These are phyloP conservation scores for Molorchus minor DNA, from an alignment of 2,888 invertebrate species.

Conservation along the genomic window DNA sequence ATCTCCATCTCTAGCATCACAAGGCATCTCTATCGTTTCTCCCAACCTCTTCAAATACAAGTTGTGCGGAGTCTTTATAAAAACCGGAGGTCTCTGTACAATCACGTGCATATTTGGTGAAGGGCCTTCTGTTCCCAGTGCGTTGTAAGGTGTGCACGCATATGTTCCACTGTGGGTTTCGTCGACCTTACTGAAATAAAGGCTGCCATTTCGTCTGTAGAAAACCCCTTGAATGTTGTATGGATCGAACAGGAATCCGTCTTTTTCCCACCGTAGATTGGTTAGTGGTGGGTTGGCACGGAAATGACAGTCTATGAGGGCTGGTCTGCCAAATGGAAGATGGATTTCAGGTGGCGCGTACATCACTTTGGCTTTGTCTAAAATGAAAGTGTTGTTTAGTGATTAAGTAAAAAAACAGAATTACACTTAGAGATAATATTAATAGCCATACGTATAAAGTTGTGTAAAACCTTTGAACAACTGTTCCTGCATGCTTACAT, in stretches of 20 bases:
- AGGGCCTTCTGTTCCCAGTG: constrained; percentile 84
- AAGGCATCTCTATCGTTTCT: constrained; percentile 82
- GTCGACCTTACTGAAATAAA: constrained; percentile 79
- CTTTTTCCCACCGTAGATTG: constrained; percentile 92
- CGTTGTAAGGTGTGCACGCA: constrained; percentile 91
- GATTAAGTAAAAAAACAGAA: neutral
- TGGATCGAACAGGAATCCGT: constrained; percentile 89
- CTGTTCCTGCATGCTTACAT: constrained; percentile 71
- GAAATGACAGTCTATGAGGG: constrained; percentile 89
- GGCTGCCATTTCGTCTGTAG: constrained; percentile 84
- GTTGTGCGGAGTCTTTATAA: constrained; percentile 81
- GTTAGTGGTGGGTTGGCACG: constrained; percentile 91
- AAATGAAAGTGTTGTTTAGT: constrained; percentile 5
- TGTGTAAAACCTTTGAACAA: constrained; percentile 1
- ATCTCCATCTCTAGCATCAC: constrained; percentile 78
- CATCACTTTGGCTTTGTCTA: constrained; percentile 91
- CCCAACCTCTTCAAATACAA: constrained; percentile 86
- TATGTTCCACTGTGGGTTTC: constrained; percentile 87
- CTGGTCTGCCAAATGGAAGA: constrained; percentile 83
- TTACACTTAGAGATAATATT: neutral
- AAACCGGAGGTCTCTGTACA: constrained; percentile 86
- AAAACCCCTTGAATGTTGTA: constrained; percentile 89
- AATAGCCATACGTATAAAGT: neutral
- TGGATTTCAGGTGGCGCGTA: constrained; percentile 86
- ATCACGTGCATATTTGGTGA: constrained; percentile 86